Conservation (phyloP, 1,140 invertebrate species). For the Epicauta chinensis region DNA sequence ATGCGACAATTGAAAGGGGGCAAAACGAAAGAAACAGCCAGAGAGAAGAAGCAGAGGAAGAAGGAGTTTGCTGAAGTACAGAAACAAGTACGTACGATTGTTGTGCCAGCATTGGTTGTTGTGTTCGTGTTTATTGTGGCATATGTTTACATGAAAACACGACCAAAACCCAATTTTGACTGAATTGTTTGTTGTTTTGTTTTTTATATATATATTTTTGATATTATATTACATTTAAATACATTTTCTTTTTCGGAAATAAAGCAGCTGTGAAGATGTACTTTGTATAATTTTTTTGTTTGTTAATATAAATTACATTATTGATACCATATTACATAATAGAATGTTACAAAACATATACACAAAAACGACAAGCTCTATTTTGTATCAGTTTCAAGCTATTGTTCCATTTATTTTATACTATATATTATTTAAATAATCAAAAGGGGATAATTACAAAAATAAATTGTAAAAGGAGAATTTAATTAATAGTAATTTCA, state of each 20-base stretch:
- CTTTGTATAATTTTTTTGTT: conserved; percentile 10
- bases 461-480: no score
- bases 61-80: conserved; percentile 74
- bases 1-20: conserved; percentile 76
- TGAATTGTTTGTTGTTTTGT: conserved; percentile 5
- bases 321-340: conserved; percentile 10
- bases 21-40: conserved; percentile 74
- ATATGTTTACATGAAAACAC: conserved; percentile 71
- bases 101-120: conserved; percentile 61
- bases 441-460: no score
- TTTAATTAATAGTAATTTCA: no score
- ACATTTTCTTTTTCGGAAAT: conserved; percentile 18
- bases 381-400: no score
- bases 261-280: conserved; percentile 13
- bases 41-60: conserved; percentile 74
- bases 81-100: conserved; percentile 67
- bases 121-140: conserved; percentile 65
- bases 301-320: conserved; percentile 16
- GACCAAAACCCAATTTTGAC: conserved; percentile 45
- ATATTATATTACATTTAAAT: background rate
- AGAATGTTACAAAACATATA: conserved; percentile 26
- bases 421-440: no score
- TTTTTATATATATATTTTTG: background rate
- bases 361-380: conserved; percentile 18
- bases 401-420: no score